Conservation (phyloP, 30 jellyfish, hydroid and myxozoan genomes). For the Hydractinia symbiolongicarpus region DNA sequence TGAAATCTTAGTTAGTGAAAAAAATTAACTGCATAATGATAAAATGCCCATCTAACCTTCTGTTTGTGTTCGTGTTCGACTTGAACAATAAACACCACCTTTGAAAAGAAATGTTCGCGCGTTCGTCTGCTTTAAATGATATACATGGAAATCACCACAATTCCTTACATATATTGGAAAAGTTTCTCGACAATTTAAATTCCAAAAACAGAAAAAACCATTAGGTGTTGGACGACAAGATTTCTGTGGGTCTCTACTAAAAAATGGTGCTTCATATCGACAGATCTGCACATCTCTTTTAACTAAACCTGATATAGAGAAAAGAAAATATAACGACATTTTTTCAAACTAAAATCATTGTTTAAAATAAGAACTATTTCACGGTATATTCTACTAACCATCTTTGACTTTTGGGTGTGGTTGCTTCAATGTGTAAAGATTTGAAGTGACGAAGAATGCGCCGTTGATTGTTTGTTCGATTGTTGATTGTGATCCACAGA, state of each 20-base stretch:
- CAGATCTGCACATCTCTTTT: not conserved
- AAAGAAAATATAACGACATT: not conserved
- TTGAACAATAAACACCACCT: constrained; percentile 11
- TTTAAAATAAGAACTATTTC: not conserved
- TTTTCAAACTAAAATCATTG: not conserved
- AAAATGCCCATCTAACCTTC: not conserved
- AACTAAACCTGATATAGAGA: not conserved
- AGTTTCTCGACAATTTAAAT: not conserved
- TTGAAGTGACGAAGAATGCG: not conserved
- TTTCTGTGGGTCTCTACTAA: not conserved
- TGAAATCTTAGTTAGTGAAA: too few species aligned
- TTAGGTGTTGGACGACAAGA: not conserved
- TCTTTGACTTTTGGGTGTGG: not conserved
- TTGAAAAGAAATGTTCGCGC: not conserved
- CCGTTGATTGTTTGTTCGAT: too few species aligned
- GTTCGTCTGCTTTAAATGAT: not conserved
- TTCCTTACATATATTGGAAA: not conserved
- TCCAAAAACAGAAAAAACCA: not conserved
- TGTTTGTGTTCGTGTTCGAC: not conserved
- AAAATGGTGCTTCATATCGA: not conserved
- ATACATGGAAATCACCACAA: constrained; percentile 1
- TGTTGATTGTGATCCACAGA: too few species aligned
- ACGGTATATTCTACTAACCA: not conserved
- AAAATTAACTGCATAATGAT: too few species aligned
- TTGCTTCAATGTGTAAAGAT: constrained; percentile 8